Base-by-base conservation (phyloP, 2,888 invertebrate genomes). In the Scrobipalpa costella region DNA sequence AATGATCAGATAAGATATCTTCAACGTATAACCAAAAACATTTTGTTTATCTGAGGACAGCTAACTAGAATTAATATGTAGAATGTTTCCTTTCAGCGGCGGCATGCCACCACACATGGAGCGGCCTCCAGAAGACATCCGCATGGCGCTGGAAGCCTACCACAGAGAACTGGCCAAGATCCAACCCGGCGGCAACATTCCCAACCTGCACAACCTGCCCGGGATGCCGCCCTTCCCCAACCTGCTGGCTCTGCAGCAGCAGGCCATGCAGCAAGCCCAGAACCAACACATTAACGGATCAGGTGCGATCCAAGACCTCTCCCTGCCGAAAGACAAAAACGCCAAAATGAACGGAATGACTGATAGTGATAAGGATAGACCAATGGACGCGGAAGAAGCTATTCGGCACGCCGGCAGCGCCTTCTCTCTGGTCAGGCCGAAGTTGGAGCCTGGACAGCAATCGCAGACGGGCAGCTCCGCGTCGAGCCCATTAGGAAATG, bases 111-210 rank as follows among this genome's bases (percentile, higher is more conserved):
- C 94, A 62, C 92, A 93, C 74, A 93, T 92, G 87, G 91, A 91
- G 73, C 79, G 92, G 68, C 90, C 91, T 62, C 91, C 96, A n/a
- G 98, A 98, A 73, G 98, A 98, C 76, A 96, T 98, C 77, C 94
- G 98, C 50, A 93, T 98, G 92, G 97, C 97, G 11, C 88, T 98
- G 55, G 97, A 98, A 78, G 96, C 98, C 33, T 98, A 98, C 89
- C 98, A 98, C 82, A 95, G 98, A 69, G 98, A 99, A 86, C 93
- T 99, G 68, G 95, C 97, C 77, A 97, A 98, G 84, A 92, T 98
- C 70, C 97, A 96, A 79, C 94, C 94, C 9, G 93, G 93, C 2
- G 92, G 92, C 72, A 92, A 90, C 78, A 92, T 95, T 72, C 93
- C 94, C 61, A 93, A 92, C 73, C 82, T 93, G 38, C 91, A 88